Evolutionary conservation across 2,113 vertebrate genomes (phyloP), one percentile per base, ranked within the genome.

Genomic region (Perognathus longimembris): DNA sequence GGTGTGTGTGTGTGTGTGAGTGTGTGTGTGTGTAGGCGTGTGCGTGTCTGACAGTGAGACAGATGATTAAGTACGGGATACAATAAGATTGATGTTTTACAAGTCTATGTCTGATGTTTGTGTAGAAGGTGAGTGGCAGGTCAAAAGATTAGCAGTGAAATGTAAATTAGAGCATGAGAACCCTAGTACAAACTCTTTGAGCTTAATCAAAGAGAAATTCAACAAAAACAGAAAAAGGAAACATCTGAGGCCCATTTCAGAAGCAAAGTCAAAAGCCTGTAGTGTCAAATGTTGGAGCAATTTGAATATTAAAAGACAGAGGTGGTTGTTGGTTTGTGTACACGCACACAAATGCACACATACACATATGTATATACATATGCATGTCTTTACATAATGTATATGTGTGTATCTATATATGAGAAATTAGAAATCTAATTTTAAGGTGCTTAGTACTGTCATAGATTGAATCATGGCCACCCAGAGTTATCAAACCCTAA

Each of bases 141-240:
- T 75, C 71, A 95, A 87, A 36, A 28, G 24, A 88, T 69, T 77
- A 59, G 75, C 5, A 64, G 61, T 3, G 69, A 22, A 77, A 77
- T 34, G 74, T 63, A 45, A 63, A 14, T 73, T 78, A 90, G 57
- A 87, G 92, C 15, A 40, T 18, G 34, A 26, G 3, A 84, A 22
- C 40, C 8, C 15, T 61, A 22, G 21, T 21, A 64, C 70, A 61
- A 88, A 83, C 42, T 82, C 38, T 80, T 91, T 80, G 66, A 5
- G 22, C 15, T 96, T 83, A 84, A 79, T 22, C 18, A 89, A 71
- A 71, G n/a, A 82, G 57, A 79, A 90, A 73, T 94, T 82, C 66
- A 64, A 34, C 69, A 50, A 70, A 59, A 71, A 6, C 5, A 83
- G 42, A 40, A 78, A 84, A 26, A 18, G 17, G 9, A 63, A 57